A percentile compares a stretch with the other conserved stretches of the same genome.
Evolutionary conservation across 2,113 vertebrate genomes (phyloP).

Genomic region (Lophius piscatorius): DNA sequence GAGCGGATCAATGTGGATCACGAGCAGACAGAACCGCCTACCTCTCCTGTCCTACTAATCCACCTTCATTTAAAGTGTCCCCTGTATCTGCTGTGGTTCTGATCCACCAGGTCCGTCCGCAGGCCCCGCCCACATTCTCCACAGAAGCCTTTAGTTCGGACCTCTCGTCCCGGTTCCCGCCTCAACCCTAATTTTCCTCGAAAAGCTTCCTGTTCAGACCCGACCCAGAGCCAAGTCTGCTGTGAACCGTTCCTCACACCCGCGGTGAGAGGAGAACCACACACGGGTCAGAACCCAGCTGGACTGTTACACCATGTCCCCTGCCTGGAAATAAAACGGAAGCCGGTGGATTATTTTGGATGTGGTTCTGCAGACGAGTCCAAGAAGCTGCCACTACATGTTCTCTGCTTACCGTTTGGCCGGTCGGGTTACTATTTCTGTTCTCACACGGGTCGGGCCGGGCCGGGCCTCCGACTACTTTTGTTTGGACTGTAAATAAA

Average conservation of each 20-base stretch:
- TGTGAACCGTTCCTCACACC: conserved; percentile 12
- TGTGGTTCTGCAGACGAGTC: background rate
- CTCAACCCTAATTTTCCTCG: background rate
- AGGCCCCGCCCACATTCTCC: background rate
- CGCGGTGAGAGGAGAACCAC: conserved; percentile 15
- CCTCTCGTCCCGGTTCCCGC: background rate
- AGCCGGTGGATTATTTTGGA: conserved; percentile 42
- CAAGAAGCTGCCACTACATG: conserved; percentile 23
- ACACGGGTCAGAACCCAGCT: conserved; percentile 14
- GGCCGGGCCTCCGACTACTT: background rate
- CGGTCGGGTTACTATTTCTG: conserved; percentile 37
- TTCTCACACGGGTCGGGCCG: conserved; percentile 15
- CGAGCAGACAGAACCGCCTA: too few relatives aligned
- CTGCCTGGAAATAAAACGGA: conserved; percentile 27
- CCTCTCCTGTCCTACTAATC: conserved; percentile 21
- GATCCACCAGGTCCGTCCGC: conserved; percentile 13
- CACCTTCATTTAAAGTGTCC: conserved; percentile 18
- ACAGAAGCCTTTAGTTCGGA: conserved; percentile 31
- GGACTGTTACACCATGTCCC: conserved; percentile 8
- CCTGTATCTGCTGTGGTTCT: background rate
- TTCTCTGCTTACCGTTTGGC: conserved; percentile 28
- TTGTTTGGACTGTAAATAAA: conserved; percentile 18
- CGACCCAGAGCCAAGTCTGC: conserved; percentile 20
- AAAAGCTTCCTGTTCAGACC: conserved; percentile 26
- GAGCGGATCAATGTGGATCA: conserved; percentile 9